These are phyloP conservation scores for Synanceia verrucosa DNA, from an alignment of 2,797 vertebrate genomes.

Conservation along the genomic window DNA sequence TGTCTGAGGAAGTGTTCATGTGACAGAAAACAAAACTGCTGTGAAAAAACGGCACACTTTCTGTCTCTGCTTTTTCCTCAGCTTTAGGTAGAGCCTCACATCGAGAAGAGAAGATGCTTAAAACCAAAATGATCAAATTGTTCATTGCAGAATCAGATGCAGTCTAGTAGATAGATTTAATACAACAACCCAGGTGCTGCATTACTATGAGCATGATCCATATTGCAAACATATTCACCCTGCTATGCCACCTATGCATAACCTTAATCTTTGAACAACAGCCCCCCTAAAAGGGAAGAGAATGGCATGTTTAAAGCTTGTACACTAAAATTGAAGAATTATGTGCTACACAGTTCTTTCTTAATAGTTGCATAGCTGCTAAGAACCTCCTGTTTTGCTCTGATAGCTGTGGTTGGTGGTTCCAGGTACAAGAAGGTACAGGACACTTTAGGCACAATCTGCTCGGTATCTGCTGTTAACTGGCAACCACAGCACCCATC, in stretches of 20 bases:
- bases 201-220: background rate
- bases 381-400: slow-evolving; percentile 49
- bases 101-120: background rate
- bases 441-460: slow-evolving; percentile 3
- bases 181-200: background rate
- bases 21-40: background rate
- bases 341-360: background rate
- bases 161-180: no score
- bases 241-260: background rate
- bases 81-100: background rate
- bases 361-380: slow-evolving; percentile 9
- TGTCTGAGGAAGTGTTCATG: background rate
- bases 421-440: slow-evolving; percentile 47
- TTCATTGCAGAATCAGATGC: background rate
- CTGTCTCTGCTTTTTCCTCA: background rate
- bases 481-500: background rate
- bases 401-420: slow-evolving; percentile 20
- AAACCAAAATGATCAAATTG: background rate
- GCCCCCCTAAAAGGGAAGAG: background rate
- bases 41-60: background rate
- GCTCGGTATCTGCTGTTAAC: background rate
- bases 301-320: slow-evolving; percentile 7
- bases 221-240: background rate
- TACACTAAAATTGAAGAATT: background rate
- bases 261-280: background rate